Evolutionary conservation across 2,113 vertebrate species (phyloP), one percentile per base, ranked within the genome.

Genomic region (Hyla sarda): DNA sequence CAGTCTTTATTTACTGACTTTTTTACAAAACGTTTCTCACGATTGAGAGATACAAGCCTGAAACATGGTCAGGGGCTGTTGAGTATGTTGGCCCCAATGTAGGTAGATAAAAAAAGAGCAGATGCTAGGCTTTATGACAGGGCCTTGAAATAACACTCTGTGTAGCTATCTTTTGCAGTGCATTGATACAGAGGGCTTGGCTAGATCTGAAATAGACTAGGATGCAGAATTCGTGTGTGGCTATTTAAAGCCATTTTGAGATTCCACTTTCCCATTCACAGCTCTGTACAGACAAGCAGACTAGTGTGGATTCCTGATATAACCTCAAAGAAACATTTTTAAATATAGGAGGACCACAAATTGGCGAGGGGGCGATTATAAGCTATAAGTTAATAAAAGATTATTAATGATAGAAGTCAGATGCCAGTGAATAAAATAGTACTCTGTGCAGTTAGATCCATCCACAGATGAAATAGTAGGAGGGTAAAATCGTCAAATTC

Each of bases 171-270:
- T 72, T 45, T 17, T 56, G 54, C 67, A 25, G 5, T 80, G 54
- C 78, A 82, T 86, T 86, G 77, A 82, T 82, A 25, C 19, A 2
- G 34, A 50, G 85, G 85, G 85, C 60, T 86, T 28, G 67, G 65
- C 77, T 62, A 17, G 54, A 17, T 54, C 79, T 48, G 52, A 86
- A 82, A 86, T 86, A 86, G 77, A 58, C 54, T n/a, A 47, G 84
- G 78, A 82, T 82, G 45, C 65, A 30, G 13, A 74, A 72, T 58
- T 73, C 73, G 19, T 4, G 10, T 41, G 62, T n/a, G 14, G 58
- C 84, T 86, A 86, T 86, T 86, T 86, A 74, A 86, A 82, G 85
- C 16, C 54, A 45, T 62, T 60, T 56, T 62, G 32, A 82, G 62
- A 82, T 82, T 47, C 84, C 65, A 58, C 47, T 48, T 56, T 32